Conservation (phyloP, 2,888 invertebrate genomes). For the Andrena minutula region DNA sequence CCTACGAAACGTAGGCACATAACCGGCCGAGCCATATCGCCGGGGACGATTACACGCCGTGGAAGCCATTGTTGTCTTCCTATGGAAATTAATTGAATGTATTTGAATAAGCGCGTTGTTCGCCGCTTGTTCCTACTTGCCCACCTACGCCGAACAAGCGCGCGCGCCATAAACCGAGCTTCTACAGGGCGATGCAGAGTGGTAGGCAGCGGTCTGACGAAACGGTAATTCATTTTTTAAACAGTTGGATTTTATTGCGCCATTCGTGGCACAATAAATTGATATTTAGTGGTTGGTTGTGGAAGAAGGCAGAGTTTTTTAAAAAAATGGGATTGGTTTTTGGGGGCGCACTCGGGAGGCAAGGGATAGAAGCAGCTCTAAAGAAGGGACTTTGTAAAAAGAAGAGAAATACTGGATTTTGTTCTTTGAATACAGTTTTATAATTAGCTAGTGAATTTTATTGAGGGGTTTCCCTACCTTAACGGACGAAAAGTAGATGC, state of each 20-base stretch:
- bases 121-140: slow-evolving; percentile 80
- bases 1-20: slow-evolving; percentile 64
- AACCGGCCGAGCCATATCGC: slow-evolving; percentile 58
- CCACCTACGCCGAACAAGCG: slow-evolving; percentile 80
- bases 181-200: slow-evolving; percentile 70
- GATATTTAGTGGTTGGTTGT: too few species aligned
- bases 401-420: too few species aligned
- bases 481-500: too few species aligned
- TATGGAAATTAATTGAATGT: slow-evolving; percentile 85
- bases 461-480: too few species aligned
- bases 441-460: too few species aligned
- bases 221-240: background rate
- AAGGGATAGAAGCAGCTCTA: too few species aligned
- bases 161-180: slow-evolving; percentile 71
- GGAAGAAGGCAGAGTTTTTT: too few species aligned
- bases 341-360: too few species aligned
- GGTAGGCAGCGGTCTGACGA: background rate
- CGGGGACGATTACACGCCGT: slow-evolving; percentile 71
- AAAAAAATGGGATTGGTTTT: too few species aligned
- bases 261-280: background rate
- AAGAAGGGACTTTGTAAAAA: too few species aligned
- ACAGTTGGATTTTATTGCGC: background rate
- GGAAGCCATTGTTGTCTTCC: slow-evolving; percentile 82
- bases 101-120: slow-evolving; percentile 84
- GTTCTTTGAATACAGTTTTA: too few species aligned